Evolutionary conservation across 2,888 invertebrate species (phyloP).

Genomic region (Leptogaster cylindrica): DNA sequence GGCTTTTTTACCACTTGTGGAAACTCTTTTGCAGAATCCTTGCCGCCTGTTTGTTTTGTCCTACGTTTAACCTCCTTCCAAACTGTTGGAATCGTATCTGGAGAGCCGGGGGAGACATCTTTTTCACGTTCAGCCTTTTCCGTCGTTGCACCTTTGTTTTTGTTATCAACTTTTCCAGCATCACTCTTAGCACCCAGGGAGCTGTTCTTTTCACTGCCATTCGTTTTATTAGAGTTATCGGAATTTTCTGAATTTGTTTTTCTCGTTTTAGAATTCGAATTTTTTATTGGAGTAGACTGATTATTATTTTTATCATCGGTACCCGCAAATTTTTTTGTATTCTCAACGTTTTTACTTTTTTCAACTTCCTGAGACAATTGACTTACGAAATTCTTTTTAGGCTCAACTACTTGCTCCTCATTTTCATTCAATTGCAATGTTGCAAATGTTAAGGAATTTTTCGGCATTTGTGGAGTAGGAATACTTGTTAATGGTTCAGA

Average conservation of each 20-base stretch:
- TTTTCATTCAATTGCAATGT: slow-evolving; percentile 48
- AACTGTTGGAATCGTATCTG: slow-evolving; percentile 53
- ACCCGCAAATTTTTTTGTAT: neutral
- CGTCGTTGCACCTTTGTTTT: slow-evolving; percentile 4
- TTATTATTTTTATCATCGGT: neutral
- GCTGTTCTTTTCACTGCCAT: neutral
- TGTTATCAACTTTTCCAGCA: neutral
- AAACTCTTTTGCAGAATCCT: slow-evolving; percentile 57
- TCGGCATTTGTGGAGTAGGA: slow-evolving; percentile 75
- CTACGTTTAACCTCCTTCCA: slow-evolving; percentile 69
- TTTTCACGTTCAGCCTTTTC: slow-evolving; percentile 21
- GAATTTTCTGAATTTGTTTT: neutral
- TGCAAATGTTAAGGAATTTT: slow-evolving; percentile 66
- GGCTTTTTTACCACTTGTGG: slow-evolving; percentile 52
- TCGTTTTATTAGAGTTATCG: neutral
- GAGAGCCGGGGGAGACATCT: slow-evolving; percentile 51
- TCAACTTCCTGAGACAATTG: slow-evolving; percentile 18
- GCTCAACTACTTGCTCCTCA: neutral
- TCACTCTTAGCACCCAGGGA: neutral
- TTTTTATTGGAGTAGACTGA: neutral
- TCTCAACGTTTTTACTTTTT: neutral
- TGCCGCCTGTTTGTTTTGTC: slow-evolving; percentile 65
- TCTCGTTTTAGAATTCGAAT: neutral
- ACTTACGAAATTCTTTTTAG: neutral
- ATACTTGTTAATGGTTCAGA: slow-evolving; percentile 70